These are phyloP conservation scores for Sebastes umbrosus DNA, from an alignment of 2,797 vertebrate genomes.

Conservation along the genomic window DNA sequence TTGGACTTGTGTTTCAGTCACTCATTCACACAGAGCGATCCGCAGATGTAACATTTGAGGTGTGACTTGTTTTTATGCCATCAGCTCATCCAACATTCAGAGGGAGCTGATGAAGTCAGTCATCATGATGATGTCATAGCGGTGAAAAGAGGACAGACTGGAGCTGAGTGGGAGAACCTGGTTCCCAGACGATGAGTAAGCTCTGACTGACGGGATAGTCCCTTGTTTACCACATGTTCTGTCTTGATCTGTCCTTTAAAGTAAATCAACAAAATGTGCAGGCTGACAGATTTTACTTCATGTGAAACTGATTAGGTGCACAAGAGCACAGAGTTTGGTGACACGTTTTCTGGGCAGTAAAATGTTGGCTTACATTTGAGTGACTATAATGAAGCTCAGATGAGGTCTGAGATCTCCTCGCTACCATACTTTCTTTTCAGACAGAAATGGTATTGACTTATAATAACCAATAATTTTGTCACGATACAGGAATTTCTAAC, in stretches of 20 bases:
- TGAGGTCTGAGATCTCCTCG: background rate
- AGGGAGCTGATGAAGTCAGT: constrained; percentile 24
- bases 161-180: constrained; percentile 13
- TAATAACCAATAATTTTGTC: too few relatives aligned
- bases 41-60: background rate
- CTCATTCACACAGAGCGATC: background rate
- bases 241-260: background rate
- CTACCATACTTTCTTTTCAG: background rate
- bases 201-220: constrained; percentile 18
- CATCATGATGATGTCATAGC: background rate
- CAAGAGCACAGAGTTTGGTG: background rate
- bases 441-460: background rate
- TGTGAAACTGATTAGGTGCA: background rate
- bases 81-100: constrained; percentile 28
- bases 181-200: constrained; percentile 37
- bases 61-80: background rate
- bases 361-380: background rate
- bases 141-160: constrained; percentile 13
- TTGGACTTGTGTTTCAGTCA: background rate
- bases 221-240: constrained; percentile 9
- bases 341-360: background rate
- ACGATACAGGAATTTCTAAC: too few relatives aligned
- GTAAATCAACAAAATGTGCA: background rate
- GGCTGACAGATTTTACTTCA: background rate
- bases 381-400: background rate